Evolutionary conservation across 2,113 vertebrate species (phyloP).

Genomic region (Acanthisitta chloris): DNA sequence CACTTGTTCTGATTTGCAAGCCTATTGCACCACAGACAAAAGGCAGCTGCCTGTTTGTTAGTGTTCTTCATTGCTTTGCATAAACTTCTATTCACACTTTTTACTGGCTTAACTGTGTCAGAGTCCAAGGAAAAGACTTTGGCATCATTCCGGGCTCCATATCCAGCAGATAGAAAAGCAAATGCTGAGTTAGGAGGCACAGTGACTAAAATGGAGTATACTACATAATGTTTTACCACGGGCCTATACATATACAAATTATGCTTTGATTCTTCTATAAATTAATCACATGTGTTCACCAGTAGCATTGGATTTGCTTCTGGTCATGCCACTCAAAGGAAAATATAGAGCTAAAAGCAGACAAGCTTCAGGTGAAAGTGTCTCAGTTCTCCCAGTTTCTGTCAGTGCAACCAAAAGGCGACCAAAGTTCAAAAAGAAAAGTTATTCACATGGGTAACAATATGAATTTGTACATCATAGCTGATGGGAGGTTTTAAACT

Average conservation of each 20-base stretch:
- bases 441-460: not conserved
- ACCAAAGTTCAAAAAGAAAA: not conserved
- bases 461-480: not conserved
- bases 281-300: not conserved
- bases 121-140: not conserved
- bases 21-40: not conserved
- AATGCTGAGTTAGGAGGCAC: not conserved
- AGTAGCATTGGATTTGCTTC: not conserved
- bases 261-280: not conserved
- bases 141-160: not conserved
- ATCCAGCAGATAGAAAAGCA: not conserved
- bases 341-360: not conserved
- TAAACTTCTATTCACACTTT: not conserved
- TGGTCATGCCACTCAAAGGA: not conserved
- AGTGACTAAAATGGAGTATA: not conserved
- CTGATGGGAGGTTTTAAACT: not conserved
- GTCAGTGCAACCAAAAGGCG: not conserved
- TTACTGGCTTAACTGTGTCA: not conserved
- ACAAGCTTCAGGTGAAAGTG: not conserved
- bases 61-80: not conserved
- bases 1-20: not conserved
- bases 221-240: not conserved
- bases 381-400: not conserved
- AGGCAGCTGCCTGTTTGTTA: not conserved
- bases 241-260: not conserved